Evolutionary conservation across 2,113 vertebrate species (phyloP).

Genomic region (Eulemur rufifrons): DNA sequence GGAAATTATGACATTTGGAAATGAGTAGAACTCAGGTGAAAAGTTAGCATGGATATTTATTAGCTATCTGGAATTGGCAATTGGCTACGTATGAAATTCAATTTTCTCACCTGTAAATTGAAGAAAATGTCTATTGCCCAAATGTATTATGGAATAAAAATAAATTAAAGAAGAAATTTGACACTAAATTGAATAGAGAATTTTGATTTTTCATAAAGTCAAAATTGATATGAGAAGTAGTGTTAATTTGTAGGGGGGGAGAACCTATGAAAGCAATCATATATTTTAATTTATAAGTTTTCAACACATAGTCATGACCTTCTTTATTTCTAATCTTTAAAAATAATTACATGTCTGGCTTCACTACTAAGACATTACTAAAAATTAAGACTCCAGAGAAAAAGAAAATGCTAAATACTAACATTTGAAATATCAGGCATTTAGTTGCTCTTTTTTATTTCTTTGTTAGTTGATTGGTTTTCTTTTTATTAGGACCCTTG

Average conservation of each 20-base stretch:
- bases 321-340: not conserved
- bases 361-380: not conserved
- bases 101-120: not conserved
- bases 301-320: not conserved
- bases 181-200: not conserved
- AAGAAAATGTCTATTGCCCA: not conserved
- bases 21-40: not conserved
- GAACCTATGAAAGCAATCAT: too few species aligned
- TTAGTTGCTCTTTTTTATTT: not conserved
- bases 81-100: too few species aligned
- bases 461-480: not conserved
- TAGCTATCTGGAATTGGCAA: not conserved
- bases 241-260: not conserved
- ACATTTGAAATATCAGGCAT: not conserved
- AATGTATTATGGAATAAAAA: not conserved
- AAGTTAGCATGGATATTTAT: not conserved
- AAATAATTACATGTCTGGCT: not conserved
- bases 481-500: not conserved
- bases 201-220: not conserved
- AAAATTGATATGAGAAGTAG: not conserved
- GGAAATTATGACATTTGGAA: not conserved
- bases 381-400: not conserved
- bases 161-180: not conserved
- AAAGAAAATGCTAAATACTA: not conserved
- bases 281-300: not conserved